Evolutionary conservation across 2,888 invertebrate species (phyloP).

Genomic region (Steinernema scapterisci): DNA sequence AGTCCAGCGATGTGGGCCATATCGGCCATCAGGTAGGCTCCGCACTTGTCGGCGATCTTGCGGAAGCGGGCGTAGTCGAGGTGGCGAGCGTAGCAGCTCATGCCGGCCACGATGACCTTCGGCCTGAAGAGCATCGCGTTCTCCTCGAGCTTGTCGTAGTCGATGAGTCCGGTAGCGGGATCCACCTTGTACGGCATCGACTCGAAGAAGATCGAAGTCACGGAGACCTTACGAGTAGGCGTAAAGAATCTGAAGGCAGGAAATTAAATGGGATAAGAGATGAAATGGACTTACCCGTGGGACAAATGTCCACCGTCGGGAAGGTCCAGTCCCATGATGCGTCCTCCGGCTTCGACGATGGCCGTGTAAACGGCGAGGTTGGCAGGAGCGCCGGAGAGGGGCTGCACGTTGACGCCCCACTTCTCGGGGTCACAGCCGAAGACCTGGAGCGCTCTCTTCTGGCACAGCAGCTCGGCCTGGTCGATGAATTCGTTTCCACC

Average conservation of each 20-base stretch:
- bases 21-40: conserved; percentile 86
- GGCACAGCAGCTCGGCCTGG: conserved; percentile 85
- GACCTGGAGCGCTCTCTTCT: conserved; percentile 80
- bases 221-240: conserved; percentile 85
- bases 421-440: conserved; percentile 81
- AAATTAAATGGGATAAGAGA: not conserved
- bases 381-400: conserved; percentile 92
- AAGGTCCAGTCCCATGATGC: conserved; percentile 91
- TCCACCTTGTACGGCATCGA: conserved; percentile 92
- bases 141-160: conserved; percentile 84
- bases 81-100: conserved; percentile 87
- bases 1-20: conserved; percentile 95
- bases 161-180: conserved; percentile 82
- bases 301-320: conserved; percentile 90
- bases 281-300: conserved; percentile 66
- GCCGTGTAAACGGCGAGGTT: conserved; percentile 92
- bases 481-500: conserved; percentile 96
- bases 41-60: conserved; percentile 78
- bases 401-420: conserved; percentile 93
- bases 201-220: conserved; percentile 95
- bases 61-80: conserved; percentile 88
- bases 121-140: conserved; percentile 87
- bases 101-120: conserved; percentile 85
- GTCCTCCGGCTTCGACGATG: conserved; percentile 81
- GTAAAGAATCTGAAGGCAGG: conserved; percentile 78